Conservation (phyloP, 2,113 vertebrate species). For the Fregata magnificens region DNA sequence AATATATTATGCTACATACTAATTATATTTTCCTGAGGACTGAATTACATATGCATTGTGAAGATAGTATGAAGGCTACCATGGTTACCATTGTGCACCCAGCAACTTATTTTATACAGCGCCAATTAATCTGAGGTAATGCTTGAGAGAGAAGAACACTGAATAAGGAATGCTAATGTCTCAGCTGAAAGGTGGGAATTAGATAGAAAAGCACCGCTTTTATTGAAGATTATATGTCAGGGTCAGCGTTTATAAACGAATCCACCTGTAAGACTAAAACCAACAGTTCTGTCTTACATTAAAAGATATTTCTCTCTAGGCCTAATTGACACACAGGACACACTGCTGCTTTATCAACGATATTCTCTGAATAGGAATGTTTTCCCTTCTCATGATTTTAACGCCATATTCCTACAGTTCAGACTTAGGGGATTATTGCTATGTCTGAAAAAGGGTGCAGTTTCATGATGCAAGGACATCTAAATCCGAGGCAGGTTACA, state of each 20-base stretch:
- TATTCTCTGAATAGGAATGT: not conserved
- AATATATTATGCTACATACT: slow-evolving; percentile 47
- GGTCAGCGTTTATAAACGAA: slow-evolving; percentile 9
- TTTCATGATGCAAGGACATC: not conserved
- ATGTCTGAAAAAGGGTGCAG: not conserved
- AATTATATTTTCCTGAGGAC: slow-evolving; percentile 66
- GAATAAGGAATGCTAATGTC: slow-evolving; percentile 59
- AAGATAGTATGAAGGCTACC: slow-evolving; percentile 68
- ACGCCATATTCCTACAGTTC: not conserved
- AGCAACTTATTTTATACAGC: slow-evolving; percentile 66
- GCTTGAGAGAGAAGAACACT: slow-evolving; percentile 57
- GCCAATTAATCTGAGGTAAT: slow-evolving; percentile 73
- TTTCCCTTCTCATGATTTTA: not conserved
- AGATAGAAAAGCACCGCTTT: slow-evolving; percentile 54
- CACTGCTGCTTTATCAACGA: not conserved
- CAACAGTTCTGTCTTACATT: not conserved
- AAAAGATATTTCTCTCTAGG: not conserved
- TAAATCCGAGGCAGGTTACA: not conserved
- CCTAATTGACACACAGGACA: not conserved
- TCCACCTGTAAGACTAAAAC: slow-evolving; percentile 12
- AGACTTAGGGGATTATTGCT: not conserved
- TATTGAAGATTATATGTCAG: slow-evolving; percentile 31
- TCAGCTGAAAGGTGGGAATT: slow-evolving; percentile 48
- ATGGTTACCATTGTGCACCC: slow-evolving; percentile 72
- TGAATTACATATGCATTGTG: slow-evolving; percentile 68